Percentiles rank a stretch among this genome's conserved stretches.
Conservation (phyloP, 2,113 vertebrate species). For the Typhlomys cinereus region DNA sequence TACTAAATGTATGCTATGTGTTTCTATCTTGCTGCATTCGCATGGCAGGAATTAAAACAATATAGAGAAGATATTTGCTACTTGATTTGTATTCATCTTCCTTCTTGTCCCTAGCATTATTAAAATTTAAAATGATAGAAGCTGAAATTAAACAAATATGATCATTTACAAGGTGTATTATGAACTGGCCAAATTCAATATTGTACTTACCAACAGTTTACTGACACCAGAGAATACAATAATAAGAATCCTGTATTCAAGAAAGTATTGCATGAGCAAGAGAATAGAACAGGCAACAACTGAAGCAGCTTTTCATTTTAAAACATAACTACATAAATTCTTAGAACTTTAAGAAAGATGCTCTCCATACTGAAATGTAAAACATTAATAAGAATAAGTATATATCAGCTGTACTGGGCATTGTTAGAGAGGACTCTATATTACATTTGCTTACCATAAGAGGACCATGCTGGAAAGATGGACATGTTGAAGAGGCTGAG, state of each 20-base stretch:
- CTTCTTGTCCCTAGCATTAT: background rate
- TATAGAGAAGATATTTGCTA: background rate
- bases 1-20: too few species aligned
- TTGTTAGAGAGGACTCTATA: background rate
- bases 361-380: background rate
- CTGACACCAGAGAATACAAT: background rate
- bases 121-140: background rate
- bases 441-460: too few species aligned
- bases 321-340: background rate
- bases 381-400: background rate
- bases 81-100: background rate
- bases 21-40: too few species aligned
- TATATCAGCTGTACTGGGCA: accelerated
- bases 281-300: background rate
- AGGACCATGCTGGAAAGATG: accelerated
- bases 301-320: background rate
- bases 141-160: background rate
- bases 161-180: background rate
- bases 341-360: background rate
- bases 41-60: background rate
- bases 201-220: background rate
- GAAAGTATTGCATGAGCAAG: background rate
- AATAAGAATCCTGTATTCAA: background rate
- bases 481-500: too few species aligned
- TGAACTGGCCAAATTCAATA: background rate